These are phyloP conservation scores for Origma solitaria DNA, from an alignment of 2,113 vertebrate species.

Conservation along the genomic window DNA sequence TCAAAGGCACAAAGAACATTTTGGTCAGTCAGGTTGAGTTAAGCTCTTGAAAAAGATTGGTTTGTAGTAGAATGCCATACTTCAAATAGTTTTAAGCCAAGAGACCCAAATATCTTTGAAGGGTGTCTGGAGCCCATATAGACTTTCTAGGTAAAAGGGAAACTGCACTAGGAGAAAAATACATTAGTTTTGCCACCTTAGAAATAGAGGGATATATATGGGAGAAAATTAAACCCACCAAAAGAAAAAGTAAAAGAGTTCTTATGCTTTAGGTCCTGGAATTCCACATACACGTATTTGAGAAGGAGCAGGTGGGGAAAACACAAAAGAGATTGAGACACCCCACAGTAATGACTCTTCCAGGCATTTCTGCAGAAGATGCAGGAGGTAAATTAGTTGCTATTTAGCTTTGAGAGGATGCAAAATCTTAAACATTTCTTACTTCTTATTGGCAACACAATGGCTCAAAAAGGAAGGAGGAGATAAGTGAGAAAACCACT, in stretches of 20 bases:
- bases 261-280: neutral
- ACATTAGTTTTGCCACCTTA: neutral
- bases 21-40: neutral
- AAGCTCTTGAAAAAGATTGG: neutral
- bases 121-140: neutral
- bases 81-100: neutral
- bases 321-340: neutral
- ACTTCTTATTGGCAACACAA: neutral
- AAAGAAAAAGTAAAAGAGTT: neutral
- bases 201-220: neutral
- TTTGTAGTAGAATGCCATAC: neutral
- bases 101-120: neutral
- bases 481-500: neutral
- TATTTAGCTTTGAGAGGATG: neutral
- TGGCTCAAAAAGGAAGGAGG: neutral
- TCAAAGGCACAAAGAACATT: neutral
- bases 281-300: neutral
- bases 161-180: neutral
- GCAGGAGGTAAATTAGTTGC: neutral
- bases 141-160: neutral
- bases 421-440: neutral
- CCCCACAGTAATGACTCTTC: neutral
- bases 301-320: neutral
- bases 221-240: neutral
- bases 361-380: neutral